A percentile compares a stretch with the other conserved stretches of the same genome.
Evolutionary conservation across 2,888 invertebrate genomes (phyloP).

Genomic region (Drosophila dives): DNA sequence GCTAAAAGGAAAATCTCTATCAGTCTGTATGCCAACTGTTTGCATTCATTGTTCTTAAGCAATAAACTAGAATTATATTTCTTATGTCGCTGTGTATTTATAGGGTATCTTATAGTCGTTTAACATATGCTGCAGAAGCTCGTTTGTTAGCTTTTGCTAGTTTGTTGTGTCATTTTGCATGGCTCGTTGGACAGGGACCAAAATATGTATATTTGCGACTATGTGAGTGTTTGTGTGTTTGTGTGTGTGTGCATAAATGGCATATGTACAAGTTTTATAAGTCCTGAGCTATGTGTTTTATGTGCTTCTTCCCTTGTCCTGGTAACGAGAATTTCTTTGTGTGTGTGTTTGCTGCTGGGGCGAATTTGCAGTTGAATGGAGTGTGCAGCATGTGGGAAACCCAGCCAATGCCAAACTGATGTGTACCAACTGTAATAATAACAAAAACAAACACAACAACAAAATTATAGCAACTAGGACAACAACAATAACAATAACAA

Average conservation of each 20-base stretch:
- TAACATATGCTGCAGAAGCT: background rate
- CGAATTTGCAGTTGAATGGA: conserved; percentile 34
- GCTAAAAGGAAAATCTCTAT: background rate
- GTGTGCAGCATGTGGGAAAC: conserved; percentile 1
- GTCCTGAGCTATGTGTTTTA: conserved; percentile 21
- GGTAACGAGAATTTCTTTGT: conserved; percentile 39
- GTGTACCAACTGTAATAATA: conserved; percentile 39
- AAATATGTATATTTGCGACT: conserved; percentile 16
- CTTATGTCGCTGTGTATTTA: background rate
- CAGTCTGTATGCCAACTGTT: no score
- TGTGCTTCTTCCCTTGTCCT: conserved; percentile 22
- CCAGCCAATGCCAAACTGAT: conserved; percentile 37
- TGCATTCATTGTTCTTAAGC: background rate
- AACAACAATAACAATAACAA: conserved; percentile 23
- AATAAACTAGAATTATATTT: background rate
- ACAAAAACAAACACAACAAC: conserved; percentile 12
- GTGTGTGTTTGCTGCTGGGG: conserved; percentile 26
- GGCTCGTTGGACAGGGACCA: conserved; percentile 64
- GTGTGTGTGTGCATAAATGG: conserved; percentile 14
- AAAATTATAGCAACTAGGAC: background rate
- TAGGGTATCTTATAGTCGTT: conserved; percentile 6
- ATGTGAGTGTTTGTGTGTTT: background rate
- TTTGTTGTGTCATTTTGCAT: conserved; percentile 67
- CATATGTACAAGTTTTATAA: conserved; percentile 48
- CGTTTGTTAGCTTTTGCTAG: conserved; percentile 24